Conservation (phyloP, 2,113 vertebrate genomes). For the Poecile atricapillus region DNA sequence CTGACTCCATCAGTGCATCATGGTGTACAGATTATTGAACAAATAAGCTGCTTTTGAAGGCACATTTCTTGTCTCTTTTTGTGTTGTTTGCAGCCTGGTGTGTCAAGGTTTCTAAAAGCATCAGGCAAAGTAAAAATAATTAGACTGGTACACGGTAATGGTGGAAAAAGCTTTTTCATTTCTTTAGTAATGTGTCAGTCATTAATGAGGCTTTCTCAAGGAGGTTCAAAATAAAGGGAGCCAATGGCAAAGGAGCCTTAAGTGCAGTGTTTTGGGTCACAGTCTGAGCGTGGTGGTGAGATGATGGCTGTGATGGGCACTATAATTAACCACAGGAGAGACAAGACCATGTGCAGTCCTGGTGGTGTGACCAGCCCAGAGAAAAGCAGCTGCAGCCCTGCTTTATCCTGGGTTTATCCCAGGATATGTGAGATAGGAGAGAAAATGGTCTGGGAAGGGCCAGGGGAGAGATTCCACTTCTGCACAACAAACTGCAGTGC, state of each 20-base stretch:
- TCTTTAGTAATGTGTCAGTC: background rate
- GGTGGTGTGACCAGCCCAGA: background rate
- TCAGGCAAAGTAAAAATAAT: background rate
- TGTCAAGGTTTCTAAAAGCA: background rate
- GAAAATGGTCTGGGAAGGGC: background rate
- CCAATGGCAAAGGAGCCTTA: background rate
- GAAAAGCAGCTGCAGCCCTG: background rate
- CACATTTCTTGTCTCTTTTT: background rate
- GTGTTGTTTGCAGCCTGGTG: background rate
- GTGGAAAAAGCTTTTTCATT: background rate
- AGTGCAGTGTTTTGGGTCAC: background rate
- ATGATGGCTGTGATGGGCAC: background rate
- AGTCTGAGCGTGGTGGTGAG: background rate
- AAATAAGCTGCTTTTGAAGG: background rate
- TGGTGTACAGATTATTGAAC: background rate
- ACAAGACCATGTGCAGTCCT: background rate
- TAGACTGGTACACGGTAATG: background rate
- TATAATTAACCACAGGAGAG: background rate
- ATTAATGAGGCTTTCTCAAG: background rate
- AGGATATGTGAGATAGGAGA: background rate
- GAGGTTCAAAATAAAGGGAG: background rate
- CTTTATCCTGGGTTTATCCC: background rate
- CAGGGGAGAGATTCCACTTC: background rate
- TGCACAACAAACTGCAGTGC: background rate
- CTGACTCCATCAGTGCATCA: background rate